A percentile compares a stretch with the other conserved stretches of the same genome.
Conservation (phyloP, 2,797 vertebrate species). For the Tokudaia tokunoshimensis region DNA sequence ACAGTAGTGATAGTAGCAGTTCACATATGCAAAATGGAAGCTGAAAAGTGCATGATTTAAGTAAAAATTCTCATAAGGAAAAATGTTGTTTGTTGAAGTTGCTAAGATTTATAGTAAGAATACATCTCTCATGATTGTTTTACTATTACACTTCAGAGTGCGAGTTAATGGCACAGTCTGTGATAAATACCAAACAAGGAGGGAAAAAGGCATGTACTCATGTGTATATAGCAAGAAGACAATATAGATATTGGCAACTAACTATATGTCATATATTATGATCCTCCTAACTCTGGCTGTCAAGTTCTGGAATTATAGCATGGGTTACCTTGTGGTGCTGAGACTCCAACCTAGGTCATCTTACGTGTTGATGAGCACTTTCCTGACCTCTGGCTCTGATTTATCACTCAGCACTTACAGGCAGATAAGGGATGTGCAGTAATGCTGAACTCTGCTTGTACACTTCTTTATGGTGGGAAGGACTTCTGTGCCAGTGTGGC, state of each 20-base stretch:
- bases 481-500: background rate
- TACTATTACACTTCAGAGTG: background rate
- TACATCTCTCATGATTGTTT: background rate
- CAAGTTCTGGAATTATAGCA: background rate
- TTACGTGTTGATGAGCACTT: background rate
- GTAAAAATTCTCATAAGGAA: background rate
- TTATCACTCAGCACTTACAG: background rate
- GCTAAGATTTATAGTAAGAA: background rate
- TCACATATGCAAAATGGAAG: background rate
- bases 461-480: background rate
- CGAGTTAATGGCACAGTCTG: background rate
- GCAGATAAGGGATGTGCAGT: background rate
- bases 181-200: background rate
- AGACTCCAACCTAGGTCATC: background rate
- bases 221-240: background rate
- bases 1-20: background rate
- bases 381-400: background rate
- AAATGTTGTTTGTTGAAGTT: background rate
- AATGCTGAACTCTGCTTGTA: background rate
- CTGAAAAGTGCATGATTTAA: background rate
- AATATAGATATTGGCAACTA: background rate
- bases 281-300: background rate
- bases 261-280: background rate
- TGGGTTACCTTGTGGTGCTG: background rate
- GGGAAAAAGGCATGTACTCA: background rate